Percentiles rank a stretch among this genome's conserved stretches.
These are phyloP conservation scores for Zaprionus obscuricornis DNA, from an alignment of 2,888 invertebrate genomes.

Conservation along the genomic window DNA sequence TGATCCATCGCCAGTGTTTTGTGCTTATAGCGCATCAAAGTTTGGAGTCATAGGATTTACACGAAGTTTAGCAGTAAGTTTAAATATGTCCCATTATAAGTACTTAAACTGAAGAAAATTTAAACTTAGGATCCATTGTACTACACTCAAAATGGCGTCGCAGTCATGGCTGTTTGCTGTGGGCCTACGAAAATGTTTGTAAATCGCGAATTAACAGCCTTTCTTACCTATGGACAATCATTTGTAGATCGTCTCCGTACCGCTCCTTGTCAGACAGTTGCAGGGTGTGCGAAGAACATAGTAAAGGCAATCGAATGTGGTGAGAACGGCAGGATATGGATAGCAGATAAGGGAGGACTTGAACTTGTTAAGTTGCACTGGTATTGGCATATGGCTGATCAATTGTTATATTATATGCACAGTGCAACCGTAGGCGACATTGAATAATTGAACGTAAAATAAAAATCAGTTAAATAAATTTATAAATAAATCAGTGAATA, in stretches of 20 bases:
- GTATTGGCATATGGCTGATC: conserved; percentile 78
- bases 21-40: conserved; percentile 82
- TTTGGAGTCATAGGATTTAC: conserved; percentile 83
- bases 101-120: background rate
- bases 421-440: no score
- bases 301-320: conserved; percentile 74
- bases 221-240: conserved; percentile 65
- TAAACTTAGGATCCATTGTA: conserved; percentile 67
- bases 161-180: conserved; percentile 78
- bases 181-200: conserved; percentile 75
- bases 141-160: conserved; percentile 71
- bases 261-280: conserved; percentile 66
- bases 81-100: background rate
- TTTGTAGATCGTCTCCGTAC: conserved; percentile 60
- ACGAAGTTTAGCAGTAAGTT: conserved; percentile 74
- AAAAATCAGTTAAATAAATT: no score
- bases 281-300: conserved; percentile 73
- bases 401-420: conserved; percentile 64
- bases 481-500: no score
- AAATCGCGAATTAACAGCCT: conserved; percentile 53
- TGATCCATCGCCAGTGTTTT: conserved; percentile 66
- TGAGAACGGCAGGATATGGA: conserved; percentile 79
- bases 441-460: no score
- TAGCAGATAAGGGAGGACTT: conserved; percentile 75
- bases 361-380: conserved; percentile 66